phyloP scores from a whole-genome alignment of 1,140 invertebrate species.

The Antheraea pernyi region DNA sequence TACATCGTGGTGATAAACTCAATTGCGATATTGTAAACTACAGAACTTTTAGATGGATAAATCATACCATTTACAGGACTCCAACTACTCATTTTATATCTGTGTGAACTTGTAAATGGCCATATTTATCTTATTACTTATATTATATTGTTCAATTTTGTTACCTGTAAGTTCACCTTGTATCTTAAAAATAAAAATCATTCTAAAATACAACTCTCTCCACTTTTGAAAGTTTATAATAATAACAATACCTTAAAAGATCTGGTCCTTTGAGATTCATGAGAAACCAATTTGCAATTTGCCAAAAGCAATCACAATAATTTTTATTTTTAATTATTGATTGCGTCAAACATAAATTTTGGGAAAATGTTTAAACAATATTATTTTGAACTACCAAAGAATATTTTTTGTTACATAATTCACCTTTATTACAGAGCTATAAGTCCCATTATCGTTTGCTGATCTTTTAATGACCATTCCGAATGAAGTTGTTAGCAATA shows the following conservation, averaged over 20 bases:
- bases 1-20: too few species aligned
- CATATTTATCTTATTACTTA: too few species aligned
- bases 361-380: slow-evolving; percentile 17
- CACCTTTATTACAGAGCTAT: not conserved
- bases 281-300: slow-evolving; percentile 64
- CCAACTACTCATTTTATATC: too few species aligned
- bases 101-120: too few species aligned
- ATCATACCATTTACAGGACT: too few species aligned
- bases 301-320: slow-evolving; percentile 74
- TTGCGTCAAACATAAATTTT: slow-evolving; percentile 30
- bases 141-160: too few species aligned
- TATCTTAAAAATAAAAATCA: too few species aligned
- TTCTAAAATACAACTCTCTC: too few species aligned
- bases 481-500: slow-evolving; percentile 34
- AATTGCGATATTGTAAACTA: too few species aligned
- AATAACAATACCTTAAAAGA: not conserved
- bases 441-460: not conserved
- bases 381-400: not conserved
- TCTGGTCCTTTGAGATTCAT: not conserved
- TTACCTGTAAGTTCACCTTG: too few species aligned
- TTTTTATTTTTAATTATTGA: slow-evolving; percentile 68
- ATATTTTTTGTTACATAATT: not conserved
- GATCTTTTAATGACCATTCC: not conserved
- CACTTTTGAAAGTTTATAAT: not conserved
- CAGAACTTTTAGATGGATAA: too few species aligned